These are phyloP conservation scores for Cossypha niveicapilla DNA, from an alignment of 2,797 vertebrate genomes.

Conservation along the genomic window DNA sequence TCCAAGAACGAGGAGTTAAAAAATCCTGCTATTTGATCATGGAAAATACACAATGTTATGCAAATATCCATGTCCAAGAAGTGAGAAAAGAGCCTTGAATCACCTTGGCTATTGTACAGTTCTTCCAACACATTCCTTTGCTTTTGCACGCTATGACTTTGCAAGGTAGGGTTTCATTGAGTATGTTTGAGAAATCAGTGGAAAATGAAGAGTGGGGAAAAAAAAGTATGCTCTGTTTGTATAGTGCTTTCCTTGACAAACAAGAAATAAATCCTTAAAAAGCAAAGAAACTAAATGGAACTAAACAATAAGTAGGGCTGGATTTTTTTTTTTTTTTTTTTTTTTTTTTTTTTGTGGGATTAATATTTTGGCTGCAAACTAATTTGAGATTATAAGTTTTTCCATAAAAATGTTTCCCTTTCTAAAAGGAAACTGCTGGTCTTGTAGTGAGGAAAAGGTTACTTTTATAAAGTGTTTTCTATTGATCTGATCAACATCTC, in stretches of 20 bases:
- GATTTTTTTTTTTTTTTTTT: rapidly evolving
- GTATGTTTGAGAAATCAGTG: neutral
- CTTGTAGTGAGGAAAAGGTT: neutral
- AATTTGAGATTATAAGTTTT: neutral
- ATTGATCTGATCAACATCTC: neutral
- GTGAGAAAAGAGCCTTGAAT: neutral
- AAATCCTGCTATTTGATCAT: neutral
- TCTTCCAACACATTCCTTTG: neutral
- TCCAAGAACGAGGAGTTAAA: neutral
- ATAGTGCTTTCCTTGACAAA: neutral
- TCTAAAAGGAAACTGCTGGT: neutral
- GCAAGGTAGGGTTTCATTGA: neutral
- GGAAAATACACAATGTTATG: neutral
- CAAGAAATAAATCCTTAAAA: neutral
- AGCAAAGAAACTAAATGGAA: neutral
- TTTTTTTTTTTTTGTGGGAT: rapidly evolving
- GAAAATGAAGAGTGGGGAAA: neutral
- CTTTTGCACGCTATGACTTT: neutral
- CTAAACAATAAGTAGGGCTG: neutral
- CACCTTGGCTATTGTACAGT: neutral
- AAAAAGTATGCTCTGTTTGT: neutral
- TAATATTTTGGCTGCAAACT: neutral
- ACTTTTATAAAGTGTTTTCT: neutral
- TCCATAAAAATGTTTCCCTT: neutral
- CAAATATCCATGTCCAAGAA: neutral